Percentiles rank a stretch among this genome's conserved stretches.
Conservation (phyloP, 2,113 vertebrate genomes). For the Platichthys flesus region DNA sequence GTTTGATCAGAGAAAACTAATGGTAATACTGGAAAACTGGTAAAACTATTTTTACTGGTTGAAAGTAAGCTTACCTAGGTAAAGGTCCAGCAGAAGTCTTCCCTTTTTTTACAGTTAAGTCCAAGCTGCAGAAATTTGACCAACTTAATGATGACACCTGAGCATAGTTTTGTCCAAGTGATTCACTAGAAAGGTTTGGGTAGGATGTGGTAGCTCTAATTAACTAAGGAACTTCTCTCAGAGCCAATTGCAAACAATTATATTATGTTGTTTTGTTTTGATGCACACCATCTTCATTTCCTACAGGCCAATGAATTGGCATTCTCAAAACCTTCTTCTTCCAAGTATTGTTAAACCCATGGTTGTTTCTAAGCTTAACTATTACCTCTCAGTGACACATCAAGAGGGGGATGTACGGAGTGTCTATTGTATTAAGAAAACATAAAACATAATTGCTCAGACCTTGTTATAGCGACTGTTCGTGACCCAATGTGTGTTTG, state of each 20-base stretch:
- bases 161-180: not conserved
- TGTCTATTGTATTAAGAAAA: not conserved
- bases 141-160: not conserved
- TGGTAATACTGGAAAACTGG: too few species aligned
- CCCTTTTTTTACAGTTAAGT: not conserved
- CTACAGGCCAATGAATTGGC: slow-evolving; percentile 11
- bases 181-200: not conserved
- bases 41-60: too few species aligned
- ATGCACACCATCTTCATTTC: not conserved
- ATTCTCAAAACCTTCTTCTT: slow-evolving; percentile 6
- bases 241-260: not conserved
- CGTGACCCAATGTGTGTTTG: too few species aligned
- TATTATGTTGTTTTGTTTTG: not conserved
- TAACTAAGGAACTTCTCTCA: not conserved
- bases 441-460: too few species aligned
- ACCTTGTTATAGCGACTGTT: too few species aligned
- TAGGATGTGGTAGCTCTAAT: not conserved
- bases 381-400: not conserved
- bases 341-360: not conserved
- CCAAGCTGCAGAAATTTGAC: not conserved
- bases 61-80: too few species aligned
- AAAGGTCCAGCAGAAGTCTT: too few species aligned
- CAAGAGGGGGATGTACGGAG: too few species aligned
- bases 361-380: not conserved
- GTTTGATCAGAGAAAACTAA: too few species aligned